These are phyloP conservation scores for Larimichthys crocea DNA, from an alignment of 2,113 vertebrate species.

Conservation along the genomic window DNA sequence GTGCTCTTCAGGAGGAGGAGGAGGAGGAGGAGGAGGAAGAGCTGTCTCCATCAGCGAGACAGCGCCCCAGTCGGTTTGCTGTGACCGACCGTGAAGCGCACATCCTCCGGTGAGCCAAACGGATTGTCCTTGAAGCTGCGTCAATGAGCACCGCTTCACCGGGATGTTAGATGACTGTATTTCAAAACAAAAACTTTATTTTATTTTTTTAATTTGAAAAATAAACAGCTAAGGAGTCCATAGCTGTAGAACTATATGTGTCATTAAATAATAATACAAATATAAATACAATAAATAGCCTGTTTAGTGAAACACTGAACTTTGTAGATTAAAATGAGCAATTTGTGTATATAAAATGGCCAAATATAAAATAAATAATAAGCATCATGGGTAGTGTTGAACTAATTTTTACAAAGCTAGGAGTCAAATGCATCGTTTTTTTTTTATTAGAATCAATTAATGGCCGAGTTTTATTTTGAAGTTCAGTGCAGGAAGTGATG, in stretches of 20 bases:
- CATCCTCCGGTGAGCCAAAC: slow-evolving; percentile 9
- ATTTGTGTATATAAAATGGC: neutral
- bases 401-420: too few relatives aligned
- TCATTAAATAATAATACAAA: too few relatives aligned
- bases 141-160: neutral
- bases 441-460: fast-evolving
- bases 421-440: neutral
- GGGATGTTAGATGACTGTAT: neutral
- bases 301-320: neutral
- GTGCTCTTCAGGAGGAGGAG: neutral
- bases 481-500: slow-evolving; percentile 14
- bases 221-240: neutral
- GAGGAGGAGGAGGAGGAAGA: slow-evolving; percentile 51
- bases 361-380: neutral
- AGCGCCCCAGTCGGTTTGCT: slow-evolving; percentile 72
- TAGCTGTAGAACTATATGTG: too few relatives aligned
- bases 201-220: neutral
- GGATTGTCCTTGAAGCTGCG: slow-evolving; percentile 26
- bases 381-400: too few relatives aligned
- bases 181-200: slow-evolving; percentile 24
- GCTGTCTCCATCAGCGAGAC: slow-evolving; percentile 73
- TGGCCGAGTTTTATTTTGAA: slow-evolving; percentile 48
- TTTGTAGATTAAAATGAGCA: neutral
- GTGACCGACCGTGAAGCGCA: slow-evolving; percentile 46
- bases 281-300: too few relatives aligned